Base-by-base conservation (phyloP, 2,888 invertebrate species). In the Muschampia plurimacula region DNA sequence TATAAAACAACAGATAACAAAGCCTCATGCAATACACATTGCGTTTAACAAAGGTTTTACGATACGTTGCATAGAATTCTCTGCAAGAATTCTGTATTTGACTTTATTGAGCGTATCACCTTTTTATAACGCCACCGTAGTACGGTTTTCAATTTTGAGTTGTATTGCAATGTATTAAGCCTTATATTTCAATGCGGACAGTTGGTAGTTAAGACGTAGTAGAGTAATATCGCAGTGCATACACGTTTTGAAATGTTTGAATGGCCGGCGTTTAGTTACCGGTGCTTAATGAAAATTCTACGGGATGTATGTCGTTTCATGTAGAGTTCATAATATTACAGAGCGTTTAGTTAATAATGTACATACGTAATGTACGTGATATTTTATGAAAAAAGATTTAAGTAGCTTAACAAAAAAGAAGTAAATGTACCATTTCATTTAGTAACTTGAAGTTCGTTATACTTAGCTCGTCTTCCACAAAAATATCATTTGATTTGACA, bases 21-120 rank as follows among this genome's bases (percentile, higher is more conserved):
- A 67, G 64, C 74, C 64, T 44, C 66, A 68, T 68, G 62, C 70
- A 70, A 72, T 74, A 67, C 75, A 76, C 76, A 75, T 76, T 73
- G 22, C 22, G 22, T 22, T 22, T 22, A 76, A 74, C 73, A 75
- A 73, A 77, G 75, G 75, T 77, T 75, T 65, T 74, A 55, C 67
- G 66, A 65, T 59, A 69, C 63, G 63, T 62, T 72, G 67, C 60
- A 67, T 67, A 82, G 84, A 79, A 83, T 82, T 77, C 80, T 78
- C 80, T 78, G 80, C 78, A 75, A 73, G 72, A 77, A 78, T 52
- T 63, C 52, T 63, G 32, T 69, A 69, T 69, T 69, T 64, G 46
- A 70, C 57, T 70, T 70, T 32, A 70, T 70, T 70, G 36, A 12
- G 46, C 67, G 22, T 69, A 36, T 22, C 22, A 62, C 44, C 44